phyloP scores from a whole-genome alignment of 2,113 vertebrate species.

The Scophthalmus maximus region DNA sequence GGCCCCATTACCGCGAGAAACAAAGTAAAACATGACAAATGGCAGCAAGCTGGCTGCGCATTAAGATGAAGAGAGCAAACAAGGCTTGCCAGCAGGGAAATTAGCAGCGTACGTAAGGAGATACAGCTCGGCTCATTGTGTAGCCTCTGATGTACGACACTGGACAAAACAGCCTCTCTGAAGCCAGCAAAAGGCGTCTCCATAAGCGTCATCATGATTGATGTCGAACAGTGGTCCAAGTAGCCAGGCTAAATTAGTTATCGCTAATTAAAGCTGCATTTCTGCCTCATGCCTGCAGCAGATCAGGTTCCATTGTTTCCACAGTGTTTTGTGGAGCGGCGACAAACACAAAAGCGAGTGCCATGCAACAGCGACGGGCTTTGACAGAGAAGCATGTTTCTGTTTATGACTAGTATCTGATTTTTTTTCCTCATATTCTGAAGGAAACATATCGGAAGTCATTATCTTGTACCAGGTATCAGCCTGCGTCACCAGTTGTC shows the following conservation, averaged over 20 bases:
- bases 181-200: slow-evolving; percentile 41
- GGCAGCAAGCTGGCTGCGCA: slow-evolving; percentile 50
- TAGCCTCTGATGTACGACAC: slow-evolving; percentile 49
- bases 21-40: slow-evolving; percentile 75
- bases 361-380: slow-evolving; percentile 2
- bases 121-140: slow-evolving; percentile 50
- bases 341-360: slow-evolving; percentile 22
- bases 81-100: slow-evolving; percentile 59
- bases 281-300: slow-evolving; percentile 2
- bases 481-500: slow-evolving; percentile 16
- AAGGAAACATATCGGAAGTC: slow-evolving; percentile 25
- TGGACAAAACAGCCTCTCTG: slow-evolving; percentile 13
- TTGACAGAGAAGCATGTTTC: slow-evolving; percentile 39
- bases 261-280: slow-evolving; percentile 48
- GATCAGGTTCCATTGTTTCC: slow-evolving; percentile 57
- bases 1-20: slow-evolving; percentile 34
- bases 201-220: slow-evolving; percentile 35
- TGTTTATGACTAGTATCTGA: slow-evolving; percentile 32
- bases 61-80: slow-evolving; percentile 47
- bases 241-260: slow-evolving; percentile 50
- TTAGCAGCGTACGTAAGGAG: slow-evolving; percentile 57
- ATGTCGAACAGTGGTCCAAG: slow-evolving; percentile 67
- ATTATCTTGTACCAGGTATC: slow-evolving; percentile 33
- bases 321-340: slow-evolving; percentile 30
- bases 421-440: slow-evolving; percentile 1